Percentiles rank a stretch among this genome's conserved stretches.
Evolutionary conservation across 2,888 invertebrate species (phyloP).

Genomic region (Aromia moschata): DNA sequence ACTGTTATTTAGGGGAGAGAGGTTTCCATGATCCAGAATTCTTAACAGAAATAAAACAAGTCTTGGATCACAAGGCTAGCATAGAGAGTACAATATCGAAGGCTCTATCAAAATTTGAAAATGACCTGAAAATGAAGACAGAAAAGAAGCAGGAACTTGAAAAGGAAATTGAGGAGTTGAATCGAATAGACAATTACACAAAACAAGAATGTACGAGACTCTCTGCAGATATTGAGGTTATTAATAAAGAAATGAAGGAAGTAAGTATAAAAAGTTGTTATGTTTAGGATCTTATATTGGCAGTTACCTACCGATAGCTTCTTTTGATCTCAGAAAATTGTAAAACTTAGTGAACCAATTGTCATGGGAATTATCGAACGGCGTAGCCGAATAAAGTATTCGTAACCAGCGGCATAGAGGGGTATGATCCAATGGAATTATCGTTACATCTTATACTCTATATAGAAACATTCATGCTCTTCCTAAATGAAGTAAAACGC

Average conservation of each 20-base stretch:
- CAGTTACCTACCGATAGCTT: no score
- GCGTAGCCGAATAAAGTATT: no score
- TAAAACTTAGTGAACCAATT: no score
- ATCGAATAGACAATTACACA: not conserved
- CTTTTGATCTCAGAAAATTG: no score
- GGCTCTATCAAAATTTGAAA: constrained; percentile 8
- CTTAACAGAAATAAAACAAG: constrained; percentile 23
- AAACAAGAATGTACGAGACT: not conserved
- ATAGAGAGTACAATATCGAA: constrained; percentile 16
- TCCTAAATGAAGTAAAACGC: no score
- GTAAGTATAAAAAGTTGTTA: no score
- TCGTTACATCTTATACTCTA: no score
- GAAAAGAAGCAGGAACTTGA: constrained; percentile 4
- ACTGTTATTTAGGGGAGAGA: constrained; percentile 28
- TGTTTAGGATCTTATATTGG: no score
- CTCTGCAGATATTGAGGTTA: not conserved
- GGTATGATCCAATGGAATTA: no score
- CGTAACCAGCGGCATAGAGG: no score
- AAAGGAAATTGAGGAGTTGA: constrained; percentile 8
- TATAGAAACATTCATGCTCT: no score
- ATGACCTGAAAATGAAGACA: constrained; percentile 4
- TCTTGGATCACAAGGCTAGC: constrained; percentile 4
- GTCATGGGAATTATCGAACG: no score
- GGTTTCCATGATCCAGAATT: constrained; percentile 23
- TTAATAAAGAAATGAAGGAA: constrained; percentile 13